Evolutionary conservation across 2,888 invertebrate genomes (phyloP).

Genomic region (Camponotus fellah): DNA sequence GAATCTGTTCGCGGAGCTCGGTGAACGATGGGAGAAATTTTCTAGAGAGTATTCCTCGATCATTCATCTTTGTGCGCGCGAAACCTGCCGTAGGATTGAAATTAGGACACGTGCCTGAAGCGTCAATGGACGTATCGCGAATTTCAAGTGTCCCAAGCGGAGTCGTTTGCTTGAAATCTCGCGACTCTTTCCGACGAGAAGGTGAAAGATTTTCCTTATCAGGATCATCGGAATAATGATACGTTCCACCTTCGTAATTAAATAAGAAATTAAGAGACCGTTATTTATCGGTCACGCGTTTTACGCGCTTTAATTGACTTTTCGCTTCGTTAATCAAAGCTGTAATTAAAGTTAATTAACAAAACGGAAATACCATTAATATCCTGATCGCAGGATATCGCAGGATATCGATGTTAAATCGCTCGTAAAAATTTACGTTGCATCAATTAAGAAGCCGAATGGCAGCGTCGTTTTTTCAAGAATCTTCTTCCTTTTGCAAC

Average conservation of each 20-base stretch:
- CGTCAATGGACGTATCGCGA: slow-evolving; percentile 8
- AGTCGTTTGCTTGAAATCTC: background rate
- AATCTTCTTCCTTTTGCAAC: background rate
- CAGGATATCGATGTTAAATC: background rate
- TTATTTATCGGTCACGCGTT: background rate
- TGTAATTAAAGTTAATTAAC: background rate
- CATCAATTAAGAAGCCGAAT: background rate
- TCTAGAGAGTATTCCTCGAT: background rate
- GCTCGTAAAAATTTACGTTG: background rate
- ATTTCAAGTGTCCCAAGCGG: background rate
- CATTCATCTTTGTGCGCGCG: background rate
- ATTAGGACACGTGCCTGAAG: slow-evolving; percentile 26
- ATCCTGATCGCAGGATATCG: background rate
- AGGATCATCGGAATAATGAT: background rate
- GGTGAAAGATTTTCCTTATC: background rate
- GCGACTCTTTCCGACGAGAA: background rate
- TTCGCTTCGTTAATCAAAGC: background rate
- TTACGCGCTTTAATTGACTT: slow-evolving; percentile 1
- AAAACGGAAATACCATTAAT: background rate
- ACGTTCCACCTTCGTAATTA: background rate
- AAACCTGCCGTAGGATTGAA: slow-evolving; percentile 10
- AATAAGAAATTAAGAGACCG: background rate
- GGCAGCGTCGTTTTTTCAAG: background rate
- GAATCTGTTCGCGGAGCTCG: no score
- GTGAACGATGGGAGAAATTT: background rate